phyloP scores from a whole-genome alignment of 2,797 vertebrate genomes.

The Crocidura indochinensis region DNA sequence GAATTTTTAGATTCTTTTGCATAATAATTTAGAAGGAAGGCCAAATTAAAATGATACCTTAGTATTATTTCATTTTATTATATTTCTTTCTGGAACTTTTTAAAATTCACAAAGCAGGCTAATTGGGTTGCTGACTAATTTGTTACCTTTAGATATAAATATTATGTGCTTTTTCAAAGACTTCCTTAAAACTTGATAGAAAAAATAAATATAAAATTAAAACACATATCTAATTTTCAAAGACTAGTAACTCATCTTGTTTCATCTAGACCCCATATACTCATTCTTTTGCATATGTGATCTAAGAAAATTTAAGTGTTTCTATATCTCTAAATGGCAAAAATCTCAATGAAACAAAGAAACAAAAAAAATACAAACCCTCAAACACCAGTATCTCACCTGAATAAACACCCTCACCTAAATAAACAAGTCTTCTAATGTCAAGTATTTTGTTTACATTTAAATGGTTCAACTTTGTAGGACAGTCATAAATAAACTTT shows the following conservation, averaged over 20 bases:
- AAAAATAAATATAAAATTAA: slow-evolving; percentile 49
- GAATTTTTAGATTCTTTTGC: slow-evolving; percentile 40
- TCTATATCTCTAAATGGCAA: slow-evolving; percentile 39
- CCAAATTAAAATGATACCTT: slow-evolving; percentile 47
- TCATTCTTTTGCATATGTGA: neutral
- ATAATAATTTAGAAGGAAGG: no score
- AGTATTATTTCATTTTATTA: slow-evolving; percentile 11
- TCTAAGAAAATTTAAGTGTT: slow-evolving; percentile 39
- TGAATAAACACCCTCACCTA: slow-evolving; percentile 21
- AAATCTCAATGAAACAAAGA: neutral
- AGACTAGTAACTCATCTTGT: neutral
- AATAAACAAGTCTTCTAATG: slow-evolving; percentile 13
- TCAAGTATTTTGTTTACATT: slow-evolving; percentile 16
- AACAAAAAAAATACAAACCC: neutral
- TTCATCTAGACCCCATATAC: neutral
- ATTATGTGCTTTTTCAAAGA: slow-evolving; percentile 13
- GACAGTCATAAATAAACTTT: neutral
- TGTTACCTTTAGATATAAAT: neutral
- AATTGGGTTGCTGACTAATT: slow-evolving; percentile 54
- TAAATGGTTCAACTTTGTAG: slow-evolving; percentile 55
- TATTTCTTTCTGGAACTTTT: slow-evolving; percentile 43
- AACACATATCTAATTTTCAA: neutral
- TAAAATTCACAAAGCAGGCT: slow-evolving; percentile 58
- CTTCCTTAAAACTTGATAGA: slow-evolving; percentile 44
- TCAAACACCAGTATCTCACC: slow-evolving; percentile 15